Base-by-base conservation (phyloP, 2,888 invertebrate genomes). In the Drosophila barbarae region DNA sequence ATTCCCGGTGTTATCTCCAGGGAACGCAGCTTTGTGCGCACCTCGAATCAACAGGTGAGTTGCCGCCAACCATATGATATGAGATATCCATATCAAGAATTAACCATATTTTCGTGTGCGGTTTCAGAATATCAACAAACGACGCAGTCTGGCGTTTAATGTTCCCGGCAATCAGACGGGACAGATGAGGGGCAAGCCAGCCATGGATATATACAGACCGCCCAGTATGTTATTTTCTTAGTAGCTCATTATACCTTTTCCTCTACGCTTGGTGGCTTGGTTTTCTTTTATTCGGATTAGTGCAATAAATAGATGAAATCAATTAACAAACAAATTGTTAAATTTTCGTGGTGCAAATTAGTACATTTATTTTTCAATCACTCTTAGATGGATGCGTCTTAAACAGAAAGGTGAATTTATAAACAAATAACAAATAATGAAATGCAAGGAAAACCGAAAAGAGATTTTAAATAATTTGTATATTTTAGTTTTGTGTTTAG, bases 131-230 rank as follows among this genome's bases (percentile, higher is more conserved):
- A 91, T 92, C 67, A 90, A 91, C 87, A 94, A 94, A 90, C 92
- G 95, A 81, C 92, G 93, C 85, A 94, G 93, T 89, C 93, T 94
- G 90, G 94, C 93, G 73, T 91, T 94, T 87, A 92, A 93, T 72
- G 91, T 92, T 75, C 89, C 84, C n/a, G 84, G 81, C 38, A 84
- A 78, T 65, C 88, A 88, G 47, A 87, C 85, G 47, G 88, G 86
- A 47, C 90, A 91, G 65, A 86, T 89, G 69, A 86, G 89, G 39
- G 93, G 93, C 52, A 96, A 96, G 89, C 96, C 96, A 12, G 94
- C 95, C 26, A 92, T 96, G 90, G 95, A 96, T 90, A 95, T 96
- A 81, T 96, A 96, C 89, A 92, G 96, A 86, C 96, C 96, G 66
- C 96, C 96, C 88, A 96, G 95, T 95, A 89, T 91, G 92, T 91